phyloP scores from a whole-genome alignment of 1,140 invertebrate genomes.

The Subanguina moxae region DNA sequence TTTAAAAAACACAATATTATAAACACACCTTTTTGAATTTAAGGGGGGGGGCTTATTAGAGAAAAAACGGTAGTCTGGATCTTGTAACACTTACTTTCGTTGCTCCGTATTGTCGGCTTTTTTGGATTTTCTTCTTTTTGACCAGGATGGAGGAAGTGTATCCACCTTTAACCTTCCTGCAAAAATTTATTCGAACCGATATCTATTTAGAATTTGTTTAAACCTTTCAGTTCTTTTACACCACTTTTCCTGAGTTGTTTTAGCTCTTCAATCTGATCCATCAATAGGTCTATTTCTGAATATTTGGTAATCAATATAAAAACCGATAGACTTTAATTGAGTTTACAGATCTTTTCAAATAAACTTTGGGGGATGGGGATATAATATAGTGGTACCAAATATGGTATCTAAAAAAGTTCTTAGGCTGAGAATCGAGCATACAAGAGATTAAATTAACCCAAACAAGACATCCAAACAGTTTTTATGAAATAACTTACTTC shows the following conservation, averaged over 20 bases:
- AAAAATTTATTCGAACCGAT: neutral
- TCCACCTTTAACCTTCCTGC: conserved; percentile 26
- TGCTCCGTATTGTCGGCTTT: conserved; percentile 25
- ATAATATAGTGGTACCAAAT: too few species aligned
- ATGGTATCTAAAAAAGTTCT: too few species aligned
- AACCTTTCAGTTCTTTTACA: conserved; percentile 28
- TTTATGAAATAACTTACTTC: conserved; percentile 7
- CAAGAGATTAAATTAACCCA: too few species aligned
- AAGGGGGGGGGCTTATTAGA: too few species aligned
- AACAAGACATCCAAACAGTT: too few species aligned
- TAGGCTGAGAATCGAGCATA: too few species aligned
- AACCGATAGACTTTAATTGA: neutral
- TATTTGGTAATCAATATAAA: too few species aligned
- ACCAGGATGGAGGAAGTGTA: conserved; percentile 7
- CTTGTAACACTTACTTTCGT: conserved; percentile 18
- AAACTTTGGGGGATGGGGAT: too few species aligned
- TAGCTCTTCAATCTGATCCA: conserved; percentile 31
- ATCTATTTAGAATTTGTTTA: neutral
- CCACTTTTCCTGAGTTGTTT: conserved; percentile 18
- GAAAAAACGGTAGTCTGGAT: neutral
- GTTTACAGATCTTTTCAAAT: neutral
- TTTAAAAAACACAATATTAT: too few species aligned
- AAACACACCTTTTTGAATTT: too few species aligned
- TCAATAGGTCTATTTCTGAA: conserved; percentile 28
- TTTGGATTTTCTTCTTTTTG: conserved; percentile 13